Evolutionary conservation across 2,113 vertebrate genomes (phyloP).

Genomic region (Chionis minor): DNA sequence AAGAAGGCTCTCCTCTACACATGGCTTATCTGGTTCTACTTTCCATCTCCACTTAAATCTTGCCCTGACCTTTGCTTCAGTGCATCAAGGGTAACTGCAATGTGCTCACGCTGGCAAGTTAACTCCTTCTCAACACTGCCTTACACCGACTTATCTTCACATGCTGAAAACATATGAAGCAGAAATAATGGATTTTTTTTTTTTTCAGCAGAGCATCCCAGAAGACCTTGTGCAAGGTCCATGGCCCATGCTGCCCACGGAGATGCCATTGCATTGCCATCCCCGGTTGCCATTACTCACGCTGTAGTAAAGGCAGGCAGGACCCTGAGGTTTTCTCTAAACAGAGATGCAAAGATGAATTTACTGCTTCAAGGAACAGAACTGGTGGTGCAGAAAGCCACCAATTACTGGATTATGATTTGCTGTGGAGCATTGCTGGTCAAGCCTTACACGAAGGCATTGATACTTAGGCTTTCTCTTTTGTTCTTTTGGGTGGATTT

Average conservation of each 20-base stretch:
- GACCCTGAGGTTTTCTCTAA: neutral
- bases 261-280: neutral
- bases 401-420: neutral
- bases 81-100: neutral
- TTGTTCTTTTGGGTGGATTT: neutral
- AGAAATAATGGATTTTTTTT: neutral
- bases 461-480: neutral
- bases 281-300: neutral
- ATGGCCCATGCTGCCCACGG: neutral
- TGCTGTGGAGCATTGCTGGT: neutral
- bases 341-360: neutral
- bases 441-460: neutral
- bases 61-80: neutral
- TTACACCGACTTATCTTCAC: neutral
- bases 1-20: neutral
- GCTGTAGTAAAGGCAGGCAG: neutral
- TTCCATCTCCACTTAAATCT: neutral
- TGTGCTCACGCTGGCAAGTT: neutral
- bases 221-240: neutral
- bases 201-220: neutral
- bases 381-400: constrained; percentile 13
- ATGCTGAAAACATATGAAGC: neutral
- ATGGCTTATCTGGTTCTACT: neutral
- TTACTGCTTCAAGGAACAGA: constrained; percentile 16
- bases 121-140: neutral